Conservation (phyloP, 2,797 vertebrate genomes). For the Prunella strophiata region DNA sequence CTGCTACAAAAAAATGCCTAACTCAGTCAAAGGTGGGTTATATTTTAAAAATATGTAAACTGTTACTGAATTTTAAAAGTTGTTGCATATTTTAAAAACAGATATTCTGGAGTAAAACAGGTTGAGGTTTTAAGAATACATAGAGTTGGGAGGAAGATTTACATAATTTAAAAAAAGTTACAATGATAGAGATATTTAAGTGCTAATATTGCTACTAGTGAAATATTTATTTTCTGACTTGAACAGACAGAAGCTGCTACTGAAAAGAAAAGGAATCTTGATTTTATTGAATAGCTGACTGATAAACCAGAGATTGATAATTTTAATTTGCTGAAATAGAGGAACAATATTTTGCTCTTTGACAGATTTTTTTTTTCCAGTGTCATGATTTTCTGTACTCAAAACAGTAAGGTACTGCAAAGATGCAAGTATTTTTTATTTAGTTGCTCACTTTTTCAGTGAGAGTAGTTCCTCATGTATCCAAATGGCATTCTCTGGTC, state of each 20-base stretch:
- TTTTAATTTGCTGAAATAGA: not conserved
- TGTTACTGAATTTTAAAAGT: not conserved
- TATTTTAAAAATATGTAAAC: not conserved
- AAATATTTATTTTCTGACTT: not conserved
- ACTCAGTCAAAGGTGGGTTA: constrained; percentile 77
- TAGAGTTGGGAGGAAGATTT: not conserved
- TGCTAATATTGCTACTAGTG: not conserved
- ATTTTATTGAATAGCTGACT: not conserved
- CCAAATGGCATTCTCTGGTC: not conserved
- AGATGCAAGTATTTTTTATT: not conserved
- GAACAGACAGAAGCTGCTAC: not conserved
- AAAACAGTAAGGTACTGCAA: not conserved
- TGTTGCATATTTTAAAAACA: not conserved
- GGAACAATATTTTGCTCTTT: not conserved
- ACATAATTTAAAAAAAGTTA: not conserved
- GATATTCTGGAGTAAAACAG: not conserved
- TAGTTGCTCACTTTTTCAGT: not conserved
- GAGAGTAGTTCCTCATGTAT: not conserved
- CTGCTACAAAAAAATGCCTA: constrained; percentile 76
- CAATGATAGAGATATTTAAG: not conserved
- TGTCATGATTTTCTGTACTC: not conserved
- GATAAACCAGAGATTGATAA: not conserved
- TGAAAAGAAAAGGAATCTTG: not conserved
- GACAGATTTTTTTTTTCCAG: not conserved
- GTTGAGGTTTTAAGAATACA: not conserved